Base-by-base conservation (phyloP, 2,888 invertebrate genomes). In the Temnothorax rugatulus region DNA sequence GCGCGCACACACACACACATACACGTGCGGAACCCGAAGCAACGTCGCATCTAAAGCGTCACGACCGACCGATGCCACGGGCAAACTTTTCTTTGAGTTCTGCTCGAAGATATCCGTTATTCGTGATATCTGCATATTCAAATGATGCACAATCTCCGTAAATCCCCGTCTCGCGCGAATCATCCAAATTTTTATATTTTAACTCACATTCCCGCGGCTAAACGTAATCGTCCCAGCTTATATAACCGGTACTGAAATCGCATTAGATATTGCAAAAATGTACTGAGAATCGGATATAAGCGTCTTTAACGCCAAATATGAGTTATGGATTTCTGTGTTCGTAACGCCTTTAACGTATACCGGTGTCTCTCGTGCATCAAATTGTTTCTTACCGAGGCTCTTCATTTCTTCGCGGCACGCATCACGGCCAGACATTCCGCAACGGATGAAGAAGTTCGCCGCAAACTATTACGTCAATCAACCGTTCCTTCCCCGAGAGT, bases 381-480 rank as follows among this genome's bases (percentile, higher is more conserved):
- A 71, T 57, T 71, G 34, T 54, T 81, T 69, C 44, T 79, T 50
- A 47, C 9, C 18, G 38, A 47, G 8, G 11, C 34, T 73, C 34
- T 59, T 59, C 18, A 25, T 73, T 81, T 81, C 79, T 50, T 57
- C 47, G 57, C 34, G 34, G 44, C 71, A 79, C 79, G 59, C 71
- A 69, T 79, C 71, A 71, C 73, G 4, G 18, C 57, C 73, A 79
- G 73, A 47, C 47, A 79, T 47, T 38, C 21, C 34, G 21, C 34
- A 38, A 47, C 47, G 73, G 73, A 47, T 59, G 74, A 59, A 81
- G 59, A 68, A 81, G 73, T 81, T 81, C 25, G 44, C 47, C 59
- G 59, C 34, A 47, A 73, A 73, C 79, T 81, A 18, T 79, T 81
- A 81, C 79, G 79, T 81, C 79, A 81, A 81, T 81, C 73, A 73